These are phyloP conservation scores for Tenthredo notha DNA, from an alignment of 2,888 invertebrate genomes.

Conservation along the genomic window DNA sequence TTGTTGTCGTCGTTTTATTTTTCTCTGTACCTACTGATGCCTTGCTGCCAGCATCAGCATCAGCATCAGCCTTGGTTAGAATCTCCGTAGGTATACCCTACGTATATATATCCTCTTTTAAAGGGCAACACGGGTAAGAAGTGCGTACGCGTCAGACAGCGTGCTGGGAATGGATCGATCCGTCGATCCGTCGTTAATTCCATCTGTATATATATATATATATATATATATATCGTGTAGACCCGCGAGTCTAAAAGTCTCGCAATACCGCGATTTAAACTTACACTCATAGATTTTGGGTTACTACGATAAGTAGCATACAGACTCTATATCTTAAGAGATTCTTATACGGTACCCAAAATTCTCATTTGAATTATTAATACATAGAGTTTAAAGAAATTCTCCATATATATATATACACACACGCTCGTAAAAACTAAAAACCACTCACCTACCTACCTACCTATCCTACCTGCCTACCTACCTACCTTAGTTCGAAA, in stretches of 20 bases:
- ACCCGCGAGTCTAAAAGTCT: too few species aligned
- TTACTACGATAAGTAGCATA: neutral
- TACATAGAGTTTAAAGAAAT: neutral
- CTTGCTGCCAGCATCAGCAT: neutral
- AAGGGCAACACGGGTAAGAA: conserved; percentile 48
- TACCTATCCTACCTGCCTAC: neutral
- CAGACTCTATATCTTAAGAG: neutral
- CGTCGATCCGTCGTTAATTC: neutral
- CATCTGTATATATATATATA: neutral
- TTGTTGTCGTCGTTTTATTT: neutral
- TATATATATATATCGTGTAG: neutral
- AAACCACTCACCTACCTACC: neutral
- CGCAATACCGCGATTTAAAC: neutral
- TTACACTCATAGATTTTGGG: too few species aligned
- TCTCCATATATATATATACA: too few species aligned
- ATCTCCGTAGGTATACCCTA: neutral
- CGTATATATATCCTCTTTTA: too few species aligned
- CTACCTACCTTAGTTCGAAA: neutral
- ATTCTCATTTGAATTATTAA: neutral
- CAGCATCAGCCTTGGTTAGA: neutral
- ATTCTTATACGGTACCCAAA: neutral
- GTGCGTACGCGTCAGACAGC: conserved; percentile 15
- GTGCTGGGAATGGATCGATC: conserved; percentile 31
- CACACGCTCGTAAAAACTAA: neutral
- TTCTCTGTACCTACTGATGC: too few species aligned